phyloP scores from a whole-genome alignment of 2,113 vertebrate species.

The Edolisoma coerulescens region DNA sequence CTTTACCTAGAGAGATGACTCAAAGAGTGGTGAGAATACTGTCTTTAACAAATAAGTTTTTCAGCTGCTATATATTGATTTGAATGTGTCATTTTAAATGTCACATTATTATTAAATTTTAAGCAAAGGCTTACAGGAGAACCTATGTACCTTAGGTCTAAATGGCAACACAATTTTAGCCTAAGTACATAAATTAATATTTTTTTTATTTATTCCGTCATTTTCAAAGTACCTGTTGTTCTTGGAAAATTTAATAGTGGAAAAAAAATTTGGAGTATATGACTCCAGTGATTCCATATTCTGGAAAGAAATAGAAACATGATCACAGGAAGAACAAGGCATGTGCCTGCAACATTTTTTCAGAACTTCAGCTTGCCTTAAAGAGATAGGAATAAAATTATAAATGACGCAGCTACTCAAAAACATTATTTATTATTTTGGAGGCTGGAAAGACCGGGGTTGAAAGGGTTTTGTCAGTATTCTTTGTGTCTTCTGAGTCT shows the following conservation, averaged over 20 bases:
- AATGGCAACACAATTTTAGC: neutral
- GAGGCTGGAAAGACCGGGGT: neutral
- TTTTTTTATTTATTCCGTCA: neutral
- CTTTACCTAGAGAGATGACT: neutral
- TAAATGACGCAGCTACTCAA: neutral
- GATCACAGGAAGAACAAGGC: neutral
- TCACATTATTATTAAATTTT: neutral
- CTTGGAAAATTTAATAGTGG: neutral
- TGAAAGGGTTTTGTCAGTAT: neutral
- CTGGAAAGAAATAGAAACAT: neutral
- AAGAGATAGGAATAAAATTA: neutral
- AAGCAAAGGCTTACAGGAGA: neutral
- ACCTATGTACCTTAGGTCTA: neutral
- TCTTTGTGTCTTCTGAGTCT: neutral
- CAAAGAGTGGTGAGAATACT: neutral
- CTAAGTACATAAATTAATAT: neutral
- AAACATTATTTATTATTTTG: neutral
- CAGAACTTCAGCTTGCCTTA: neutral
- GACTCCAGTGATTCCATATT: neutral
- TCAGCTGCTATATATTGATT: neutral
- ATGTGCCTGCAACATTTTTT: neutral
- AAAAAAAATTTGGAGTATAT: neutral
- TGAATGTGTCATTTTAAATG: neutral
- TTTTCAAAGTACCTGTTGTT: neutral
- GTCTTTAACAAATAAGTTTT: neutral